Conservation (phyloP, 2,113 vertebrate genomes). For the Rallus limicola region DNA sequence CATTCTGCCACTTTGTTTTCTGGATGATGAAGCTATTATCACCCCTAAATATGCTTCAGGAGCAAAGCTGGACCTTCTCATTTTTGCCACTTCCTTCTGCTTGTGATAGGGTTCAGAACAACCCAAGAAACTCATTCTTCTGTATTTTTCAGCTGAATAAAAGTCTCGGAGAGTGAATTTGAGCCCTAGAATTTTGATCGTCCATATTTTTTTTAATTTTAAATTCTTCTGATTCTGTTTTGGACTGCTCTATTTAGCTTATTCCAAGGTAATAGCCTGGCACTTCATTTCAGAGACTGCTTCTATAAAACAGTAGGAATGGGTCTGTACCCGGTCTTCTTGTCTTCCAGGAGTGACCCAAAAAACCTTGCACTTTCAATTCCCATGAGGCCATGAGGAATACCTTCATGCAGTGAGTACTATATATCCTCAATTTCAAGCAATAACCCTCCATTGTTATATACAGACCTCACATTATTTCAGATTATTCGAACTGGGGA, state of each 20-base stretch:
- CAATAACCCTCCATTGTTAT: background rate
- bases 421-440: background rate
- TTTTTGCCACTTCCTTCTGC: background rate
- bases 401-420: background rate
- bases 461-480: background rate
- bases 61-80: background rate
- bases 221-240: background rate
- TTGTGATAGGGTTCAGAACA: background rate
- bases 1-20: background rate
- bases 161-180: background rate
- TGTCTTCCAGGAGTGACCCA: background rate
- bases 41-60: background rate
- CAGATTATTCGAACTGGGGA: background rate
- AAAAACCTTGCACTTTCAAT: background rate
- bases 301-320: background rate
- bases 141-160: background rate
- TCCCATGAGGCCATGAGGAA: background rate
- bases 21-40: background rate
- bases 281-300: background rate
- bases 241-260: background rate
- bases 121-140: background rate
- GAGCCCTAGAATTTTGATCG: background rate
- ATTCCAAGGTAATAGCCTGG: background rate
- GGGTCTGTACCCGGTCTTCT: background rate
- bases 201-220: background rate